These are phyloP conservation scores for Casuarius casuarius DNA, from an alignment of 2,113 vertebrate genomes.

Conservation along the genomic window DNA sequence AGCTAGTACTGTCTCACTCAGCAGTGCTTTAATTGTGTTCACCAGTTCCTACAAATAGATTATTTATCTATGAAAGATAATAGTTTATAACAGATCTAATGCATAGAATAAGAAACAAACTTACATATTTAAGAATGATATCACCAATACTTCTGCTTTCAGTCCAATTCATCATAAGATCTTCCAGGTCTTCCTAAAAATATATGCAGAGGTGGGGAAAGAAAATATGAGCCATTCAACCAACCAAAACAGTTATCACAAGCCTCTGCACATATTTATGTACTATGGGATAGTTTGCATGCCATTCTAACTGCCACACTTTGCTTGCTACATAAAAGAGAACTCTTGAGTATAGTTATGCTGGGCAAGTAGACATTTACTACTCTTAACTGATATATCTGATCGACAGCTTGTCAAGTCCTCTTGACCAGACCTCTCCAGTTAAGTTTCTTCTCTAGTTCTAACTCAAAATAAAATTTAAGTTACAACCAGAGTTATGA, in stretches of 20 bases:
- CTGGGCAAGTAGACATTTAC: too few species aligned
- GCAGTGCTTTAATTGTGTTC: neutral
- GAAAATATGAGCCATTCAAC: neutral
- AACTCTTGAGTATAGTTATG: too few species aligned
- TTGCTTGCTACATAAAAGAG: too few species aligned
- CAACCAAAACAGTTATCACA: neutral
- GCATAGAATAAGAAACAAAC: conserved; percentile 41
- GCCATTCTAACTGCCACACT: too few species aligned
- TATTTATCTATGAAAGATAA: neutral
- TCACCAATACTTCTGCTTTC: conserved; percentile 93
- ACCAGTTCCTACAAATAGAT: neutral
- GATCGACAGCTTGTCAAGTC: too few species aligned
- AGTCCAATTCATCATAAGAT: conserved; percentile 93
- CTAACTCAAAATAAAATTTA: too few species aligned
- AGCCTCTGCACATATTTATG: neutral
- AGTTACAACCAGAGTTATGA: too few species aligned
- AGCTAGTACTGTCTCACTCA: neutral
- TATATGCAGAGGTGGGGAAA: neutral
- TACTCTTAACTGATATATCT: too few species aligned
- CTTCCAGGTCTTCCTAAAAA: conserved; percentile 91
- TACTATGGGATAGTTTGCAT: neutral
- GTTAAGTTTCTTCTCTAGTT: too few species aligned
- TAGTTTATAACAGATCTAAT: neutral
- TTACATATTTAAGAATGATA: conserved; percentile 96
- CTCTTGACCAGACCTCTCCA: too few species aligned